Percentiles rank a stretch among this genome's conserved stretches.
Evolutionary conservation across 2,797 vertebrate species (phyloP).

Genomic region (Heteromormyrus szaboi): DNA sequence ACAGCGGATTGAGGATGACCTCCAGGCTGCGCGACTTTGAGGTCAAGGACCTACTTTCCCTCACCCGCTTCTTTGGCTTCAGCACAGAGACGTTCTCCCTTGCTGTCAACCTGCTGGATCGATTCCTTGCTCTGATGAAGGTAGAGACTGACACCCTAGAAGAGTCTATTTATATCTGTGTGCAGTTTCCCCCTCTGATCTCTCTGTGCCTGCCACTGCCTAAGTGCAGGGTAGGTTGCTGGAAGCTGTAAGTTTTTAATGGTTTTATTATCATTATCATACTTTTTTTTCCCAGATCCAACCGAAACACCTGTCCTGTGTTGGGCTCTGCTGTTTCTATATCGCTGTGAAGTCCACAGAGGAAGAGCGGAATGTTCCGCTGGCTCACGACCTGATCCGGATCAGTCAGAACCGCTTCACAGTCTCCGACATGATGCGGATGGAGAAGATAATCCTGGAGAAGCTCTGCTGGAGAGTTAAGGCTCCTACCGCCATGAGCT

Average conservation of each 20-base stretch:
- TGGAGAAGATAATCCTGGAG: constrained; percentile 93
- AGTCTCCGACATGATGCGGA: constrained; percentile 90
- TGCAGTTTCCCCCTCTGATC: background rate
- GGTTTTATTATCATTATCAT: background rate
- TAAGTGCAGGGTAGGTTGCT: background rate
- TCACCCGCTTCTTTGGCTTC: constrained; percentile 91
- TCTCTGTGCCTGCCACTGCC: background rate
- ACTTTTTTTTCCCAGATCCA: constrained; percentile 69
- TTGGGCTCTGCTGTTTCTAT: constrained; percentile 91
- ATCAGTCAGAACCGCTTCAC: constrained; percentile 94
- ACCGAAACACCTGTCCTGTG: constrained; percentile 87
- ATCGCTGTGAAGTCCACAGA: constrained; percentile 81
- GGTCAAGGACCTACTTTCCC: constrained; percentile 87
- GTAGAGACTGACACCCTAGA: constrained; percentile 47
- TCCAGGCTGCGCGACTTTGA: constrained; percentile 79
- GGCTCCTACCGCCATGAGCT: constrained; percentile 80
- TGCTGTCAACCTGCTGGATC: constrained; percentile 82
- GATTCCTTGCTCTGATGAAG: constrained; percentile 92
- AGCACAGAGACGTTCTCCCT: constrained; percentile 82
- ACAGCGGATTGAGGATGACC: constrained; percentile 88
- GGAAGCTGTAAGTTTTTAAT: background rate
- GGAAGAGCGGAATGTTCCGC: constrained; percentile 86
- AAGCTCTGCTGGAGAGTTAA: constrained; percentile 88
- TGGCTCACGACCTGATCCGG: constrained; percentile 83
- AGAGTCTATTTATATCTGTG: background rate